Evolutionary conservation across 1,140 invertebrate species (phyloP), one percentile per base, ranked within the genome.

Genomic region (Lysiphlebus fabarum): DNA sequence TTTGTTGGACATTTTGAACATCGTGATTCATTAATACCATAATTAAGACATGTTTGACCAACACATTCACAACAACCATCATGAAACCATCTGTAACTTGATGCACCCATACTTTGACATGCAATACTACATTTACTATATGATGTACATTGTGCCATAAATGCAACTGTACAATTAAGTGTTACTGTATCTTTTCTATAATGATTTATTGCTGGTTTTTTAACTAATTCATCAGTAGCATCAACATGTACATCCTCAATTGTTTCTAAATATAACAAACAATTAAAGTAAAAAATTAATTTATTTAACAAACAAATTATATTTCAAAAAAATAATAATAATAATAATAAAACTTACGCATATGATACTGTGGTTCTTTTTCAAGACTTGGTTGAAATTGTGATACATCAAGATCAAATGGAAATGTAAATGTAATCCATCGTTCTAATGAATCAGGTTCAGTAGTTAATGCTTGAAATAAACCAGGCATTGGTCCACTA

Each of bases 41-140:
- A 96, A 73, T 95, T 93, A 42, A 94, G 85, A 74, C 94, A 97
- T 47, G 87, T 89, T 56, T 89, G 85, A 4, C 94, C 93, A 57
- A 97, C 85, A 76, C 95, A 97, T 74, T 97, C 91, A 76, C 95
- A 97, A 70, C 95, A 97, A 2, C 93, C 94, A 74, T 96, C 91
- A 74, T 96, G 93, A 77, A 97, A 97, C 92, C 92, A 95, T 71
- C 94, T 83, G 74, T 85, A 92, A 75, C 86, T 86, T 10, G 82
- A 78, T 7, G 87, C 86, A 33, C 88, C 88, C 84, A 88, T 90
- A 1, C 90, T 90, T 60, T 85, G 83, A 71, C 93, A 96, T 7
- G 86, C 85, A 5, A 80, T 82, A 67, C 85, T 87, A 72, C 93
- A 98, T 73, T 95, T 96, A 69, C 88, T 87, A 81, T 87, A 88